Percentiles rank a stretch among this genome's conserved stretches.
Evolutionary conservation across 2,888 invertebrate species (phyloP).

Genomic region (Pedicia rivosa): DNA sequence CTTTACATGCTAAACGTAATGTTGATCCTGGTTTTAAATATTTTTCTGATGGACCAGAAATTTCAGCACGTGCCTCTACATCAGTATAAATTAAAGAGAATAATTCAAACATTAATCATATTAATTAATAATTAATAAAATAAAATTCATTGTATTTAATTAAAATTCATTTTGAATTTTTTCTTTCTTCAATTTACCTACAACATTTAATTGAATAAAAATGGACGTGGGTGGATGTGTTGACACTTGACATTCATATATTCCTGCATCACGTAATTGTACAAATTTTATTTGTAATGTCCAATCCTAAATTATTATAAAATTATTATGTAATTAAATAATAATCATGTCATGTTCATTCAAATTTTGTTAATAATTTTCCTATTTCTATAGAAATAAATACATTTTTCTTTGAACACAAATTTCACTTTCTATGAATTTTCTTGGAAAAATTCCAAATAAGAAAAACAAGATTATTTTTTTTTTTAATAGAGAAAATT

Average conservation of each 20-base stretch:
- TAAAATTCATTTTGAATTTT: constrained; percentile 1
- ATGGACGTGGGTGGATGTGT: constrained; percentile 84
- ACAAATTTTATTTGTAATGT: constrained; percentile 81
- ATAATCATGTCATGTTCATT: too few species aligned
- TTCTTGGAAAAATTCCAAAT: too few species aligned
- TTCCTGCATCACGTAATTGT: constrained; percentile 68
- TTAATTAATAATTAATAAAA: neutral
- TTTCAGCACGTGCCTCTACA: constrained; percentile 71
- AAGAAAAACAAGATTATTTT: too few species aligned
- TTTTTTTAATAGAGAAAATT: too few species aligned
- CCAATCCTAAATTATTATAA: constrained; percentile 50
- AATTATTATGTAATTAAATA: too few species aligned
- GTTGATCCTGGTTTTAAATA: constrained; percentile 77
- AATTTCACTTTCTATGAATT: too few species aligned
- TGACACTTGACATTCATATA: constrained; percentile 83
- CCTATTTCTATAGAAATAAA: too few species aligned
- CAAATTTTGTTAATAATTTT: too few species aligned
- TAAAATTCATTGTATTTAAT: constrained; percentile 2
- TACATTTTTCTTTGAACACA: too few species aligned
- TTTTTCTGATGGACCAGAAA: constrained; percentile 71
- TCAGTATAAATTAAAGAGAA: constrained; percentile 11
- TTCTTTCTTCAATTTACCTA: constrained; percentile 41
- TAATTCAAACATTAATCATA: neutral
- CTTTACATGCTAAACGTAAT: constrained; percentile 62
- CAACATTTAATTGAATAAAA: constrained; percentile 69